phyloP scores from a whole-genome alignment of 2,113 vertebrate species.

The Burhinus oedicnemus region DNA sequence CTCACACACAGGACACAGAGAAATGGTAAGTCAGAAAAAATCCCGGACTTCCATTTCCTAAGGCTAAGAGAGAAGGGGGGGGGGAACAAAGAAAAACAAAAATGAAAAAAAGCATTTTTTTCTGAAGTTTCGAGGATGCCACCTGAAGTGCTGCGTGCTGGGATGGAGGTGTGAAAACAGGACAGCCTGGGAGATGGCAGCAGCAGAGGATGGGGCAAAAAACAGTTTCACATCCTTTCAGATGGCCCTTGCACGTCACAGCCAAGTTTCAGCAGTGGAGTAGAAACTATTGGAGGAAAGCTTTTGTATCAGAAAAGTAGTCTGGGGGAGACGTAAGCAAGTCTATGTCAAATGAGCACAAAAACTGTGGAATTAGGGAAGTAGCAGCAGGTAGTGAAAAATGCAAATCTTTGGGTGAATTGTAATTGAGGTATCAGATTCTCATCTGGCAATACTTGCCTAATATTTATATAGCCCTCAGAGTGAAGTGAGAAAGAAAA shows the following conservation, averaged over 20 bases:
- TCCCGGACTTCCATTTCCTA: not conserved
- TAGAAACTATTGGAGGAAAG: not conserved
- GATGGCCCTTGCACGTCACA: not conserved
- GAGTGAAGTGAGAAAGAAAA: not conserved
- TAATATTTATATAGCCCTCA: not conserved
- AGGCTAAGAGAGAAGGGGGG: rapidly evolving
- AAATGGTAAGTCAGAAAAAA: rapidly evolving
- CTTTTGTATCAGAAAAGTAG: not conserved
- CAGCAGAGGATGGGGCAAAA: not conserved
- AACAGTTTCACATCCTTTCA: not conserved
- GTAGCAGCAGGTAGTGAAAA: not conserved
- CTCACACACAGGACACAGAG: not conserved
- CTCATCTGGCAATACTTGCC: not conserved
- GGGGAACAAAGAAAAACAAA: too few relatives aligned
- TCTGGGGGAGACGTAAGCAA: not conserved
- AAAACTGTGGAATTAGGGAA: not conserved
- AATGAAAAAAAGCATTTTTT: too few relatives aligned
- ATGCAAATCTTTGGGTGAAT: not conserved
- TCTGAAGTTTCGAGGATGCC: not conserved
- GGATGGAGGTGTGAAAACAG: not conserved
- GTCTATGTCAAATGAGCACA: not conserved
- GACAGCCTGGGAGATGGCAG: not conserved
- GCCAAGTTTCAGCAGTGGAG: not conserved
- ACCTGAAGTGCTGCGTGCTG: rapidly evolving
- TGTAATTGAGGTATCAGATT: not conserved